Evolutionary conservation across 2,113 vertebrate species (phyloP).

Genomic region (Zosterops pallidus): DNA sequence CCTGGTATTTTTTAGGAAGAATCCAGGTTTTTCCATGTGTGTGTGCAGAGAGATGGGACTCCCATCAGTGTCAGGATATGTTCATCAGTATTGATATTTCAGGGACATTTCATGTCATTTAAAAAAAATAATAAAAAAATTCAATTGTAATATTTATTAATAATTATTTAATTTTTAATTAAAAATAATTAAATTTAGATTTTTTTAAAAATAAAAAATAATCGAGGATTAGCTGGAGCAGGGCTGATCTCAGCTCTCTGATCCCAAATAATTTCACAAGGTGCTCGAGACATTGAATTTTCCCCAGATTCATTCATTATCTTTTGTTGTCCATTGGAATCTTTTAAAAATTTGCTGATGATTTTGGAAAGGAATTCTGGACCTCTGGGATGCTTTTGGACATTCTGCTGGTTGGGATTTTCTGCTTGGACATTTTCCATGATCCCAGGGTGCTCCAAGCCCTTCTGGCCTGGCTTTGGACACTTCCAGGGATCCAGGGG

Average conservation of each 20-base stretch:
- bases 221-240: not conserved
- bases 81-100: not conserved
- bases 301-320: not conserved
- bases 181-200: too few relatives aligned
- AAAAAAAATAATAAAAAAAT: too few relatives aligned
- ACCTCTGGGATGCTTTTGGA: not conserved
- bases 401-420: not conserved
- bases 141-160: not conserved
- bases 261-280: not conserved
- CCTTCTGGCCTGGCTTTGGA: rapidly evolving
- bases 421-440: not conserved
- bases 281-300: not conserved
- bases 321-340: not conserved
- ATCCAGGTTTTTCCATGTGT: too few relatives aligned
- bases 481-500: not conserved
- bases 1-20: too few relatives aligned
- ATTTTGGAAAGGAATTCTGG: not conserved
- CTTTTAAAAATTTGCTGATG: not conserved
- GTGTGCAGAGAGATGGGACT: too few relatives aligned
- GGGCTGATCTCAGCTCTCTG: not conserved
- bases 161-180: too few relatives aligned
- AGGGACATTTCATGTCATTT: not conserved
- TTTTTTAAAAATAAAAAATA: not conserved
- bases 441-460: not conserved
- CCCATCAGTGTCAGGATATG: too few relatives aligned